A percentile compares a stretch with the other conserved stretches of the same genome.
phyloP scores from a whole-genome alignment of 2,888 invertebrate species.

The Ramazzottius varieornatus region DNA sequence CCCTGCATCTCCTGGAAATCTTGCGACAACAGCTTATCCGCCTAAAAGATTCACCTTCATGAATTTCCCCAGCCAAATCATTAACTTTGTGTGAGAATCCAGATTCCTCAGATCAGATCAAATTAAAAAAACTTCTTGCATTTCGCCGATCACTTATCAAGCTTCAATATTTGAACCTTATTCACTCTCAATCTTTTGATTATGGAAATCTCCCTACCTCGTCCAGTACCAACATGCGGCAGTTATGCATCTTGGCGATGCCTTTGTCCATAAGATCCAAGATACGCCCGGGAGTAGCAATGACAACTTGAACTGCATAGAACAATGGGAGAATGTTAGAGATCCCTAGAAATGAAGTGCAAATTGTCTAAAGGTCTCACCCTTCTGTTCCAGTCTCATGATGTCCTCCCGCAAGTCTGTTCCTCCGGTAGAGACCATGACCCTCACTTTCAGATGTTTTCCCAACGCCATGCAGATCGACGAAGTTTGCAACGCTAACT shows the following conservation, averaged over 20 bases:
- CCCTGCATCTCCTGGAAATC: slow-evolving; percentile 98
- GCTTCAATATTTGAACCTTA: too few species aligned
- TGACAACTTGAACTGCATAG: slow-evolving; percentile 69
- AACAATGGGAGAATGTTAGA: background rate
- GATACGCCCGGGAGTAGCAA: slow-evolving; percentile 96
- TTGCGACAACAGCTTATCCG: slow-evolving; percentile 90
- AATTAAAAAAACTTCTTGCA: too few species aligned
- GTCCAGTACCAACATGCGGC: slow-evolving; percentile 85
- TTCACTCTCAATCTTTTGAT: too few species aligned
- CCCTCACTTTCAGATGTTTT: slow-evolving; percentile 82
- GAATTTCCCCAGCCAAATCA: background rate
- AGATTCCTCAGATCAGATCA: too few species aligned
- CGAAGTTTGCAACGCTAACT: slow-evolving; percentile 92
- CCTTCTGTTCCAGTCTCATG: slow-evolving; percentile 94
- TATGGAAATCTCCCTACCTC: slow-evolving; percentile 38
- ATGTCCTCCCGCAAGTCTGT: slow-evolving; percentile 80
- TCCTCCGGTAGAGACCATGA: slow-evolving; percentile 99
- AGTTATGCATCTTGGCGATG: slow-evolving; percentile 72
- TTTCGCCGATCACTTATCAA: too few species aligned
- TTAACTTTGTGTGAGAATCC: too few species aligned
- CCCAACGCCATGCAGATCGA: slow-evolving; percentile 97
- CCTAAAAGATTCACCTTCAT: slow-evolving; percentile 23
- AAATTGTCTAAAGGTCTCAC: slow-evolving; percentile 25
- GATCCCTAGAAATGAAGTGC: background rate
- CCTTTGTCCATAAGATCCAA: slow-evolving; percentile 98